A percentile compares a stretch with the other conserved stretches of the same genome.
Evolutionary conservation across 2,888 invertebrate species (phyloP).

Genomic region (Salpingus planirostris): DNA sequence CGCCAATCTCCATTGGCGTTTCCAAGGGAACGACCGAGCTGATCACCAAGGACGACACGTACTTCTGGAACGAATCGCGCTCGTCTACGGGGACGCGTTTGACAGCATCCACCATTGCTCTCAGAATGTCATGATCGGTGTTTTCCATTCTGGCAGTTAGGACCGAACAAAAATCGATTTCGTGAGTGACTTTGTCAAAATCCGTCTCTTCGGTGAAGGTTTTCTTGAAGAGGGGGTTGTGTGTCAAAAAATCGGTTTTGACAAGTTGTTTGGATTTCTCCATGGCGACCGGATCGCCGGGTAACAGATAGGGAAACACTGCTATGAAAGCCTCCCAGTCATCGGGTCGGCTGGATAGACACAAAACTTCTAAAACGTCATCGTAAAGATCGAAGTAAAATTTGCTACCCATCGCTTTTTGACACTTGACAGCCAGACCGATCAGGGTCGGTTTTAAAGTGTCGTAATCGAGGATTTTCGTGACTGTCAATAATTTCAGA

Average conservation of each 20-base stretch:
- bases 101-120: too few relatives aligned
- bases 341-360: conserved; percentile 26
- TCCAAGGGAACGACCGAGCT: conserved; percentile 41
- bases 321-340: conserved; percentile 51
- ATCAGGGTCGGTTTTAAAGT: conserved; percentile 44
- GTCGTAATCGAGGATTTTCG: conserved; percentile 16
- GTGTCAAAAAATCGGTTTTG: too few relatives aligned
- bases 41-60: conserved; percentile 40
- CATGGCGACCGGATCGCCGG: conserved; percentile 40
- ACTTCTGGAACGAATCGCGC: conserved; percentile 24
- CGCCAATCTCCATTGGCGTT: conserved; percentile 37
- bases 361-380: conserved; percentile 22
- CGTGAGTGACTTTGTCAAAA: conserved; percentile 35
- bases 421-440: conserved; percentile 45
- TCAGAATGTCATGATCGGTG: too few relatives aligned
- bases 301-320: conserved; percentile 56
- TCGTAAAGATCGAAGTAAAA: too few relatives aligned
- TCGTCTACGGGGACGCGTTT: conserved; percentile 16
- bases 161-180: conserved; percentile 10
- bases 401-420: too few relatives aligned
- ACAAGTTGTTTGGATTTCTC: too few relatives aligned
- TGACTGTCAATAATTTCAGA: conserved; percentile 39
- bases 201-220: conserved; percentile 39
- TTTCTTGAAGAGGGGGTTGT: too few relatives aligned
- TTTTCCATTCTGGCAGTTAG: conserved; percentile 13